These are phyloP conservation scores for Piaya cayana DNA, from an alignment of 2,113 vertebrate genomes.

Conservation along the genomic window DNA sequence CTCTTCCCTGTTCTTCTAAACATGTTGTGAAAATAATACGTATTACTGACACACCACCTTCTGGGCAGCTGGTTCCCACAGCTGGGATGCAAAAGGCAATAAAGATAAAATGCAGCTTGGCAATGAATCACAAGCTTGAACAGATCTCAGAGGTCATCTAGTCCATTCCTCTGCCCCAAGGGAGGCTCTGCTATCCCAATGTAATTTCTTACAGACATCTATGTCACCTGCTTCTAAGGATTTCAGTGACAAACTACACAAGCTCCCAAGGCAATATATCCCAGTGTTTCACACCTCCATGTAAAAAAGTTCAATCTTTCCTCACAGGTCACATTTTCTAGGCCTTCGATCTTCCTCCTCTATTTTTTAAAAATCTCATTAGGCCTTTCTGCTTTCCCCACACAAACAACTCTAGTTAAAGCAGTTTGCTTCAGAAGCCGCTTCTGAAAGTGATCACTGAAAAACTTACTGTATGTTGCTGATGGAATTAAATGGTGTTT, in stretches of 20 bases:
- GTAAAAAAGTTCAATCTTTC: not conserved
- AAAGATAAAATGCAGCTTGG: slow-evolving; percentile 1
- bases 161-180: not conserved
- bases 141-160: slow-evolving; percentile 39
- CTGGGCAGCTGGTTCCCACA: slow-evolving; percentile 29
- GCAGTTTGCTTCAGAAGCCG: not conserved
- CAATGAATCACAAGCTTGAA: slow-evolving; percentile 35
- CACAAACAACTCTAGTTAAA: not conserved
- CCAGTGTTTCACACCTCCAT: not conserved
- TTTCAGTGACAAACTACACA: not conserved
- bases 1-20: not conserved
- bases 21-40: not conserved
- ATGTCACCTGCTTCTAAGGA: slow-evolving; percentile 26
- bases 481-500: not conserved
- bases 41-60: not conserved
- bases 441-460: not conserved
- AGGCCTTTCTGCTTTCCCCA: not conserved
- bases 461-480: not conserved
- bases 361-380: not conserved
- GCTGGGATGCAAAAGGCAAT: slow-evolving; percentile 16
- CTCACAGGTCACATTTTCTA: not conserved
- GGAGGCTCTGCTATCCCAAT: slow-evolving; percentile 26
- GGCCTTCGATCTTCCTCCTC: not conserved
- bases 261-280: not conserved
- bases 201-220: slow-evolving; percentile 26